A percentile compares a stretch with the other conserved stretches of the same genome.
Conservation (phyloP, 2,797 vertebrate species). For the Sus cebifrons region DNA sequence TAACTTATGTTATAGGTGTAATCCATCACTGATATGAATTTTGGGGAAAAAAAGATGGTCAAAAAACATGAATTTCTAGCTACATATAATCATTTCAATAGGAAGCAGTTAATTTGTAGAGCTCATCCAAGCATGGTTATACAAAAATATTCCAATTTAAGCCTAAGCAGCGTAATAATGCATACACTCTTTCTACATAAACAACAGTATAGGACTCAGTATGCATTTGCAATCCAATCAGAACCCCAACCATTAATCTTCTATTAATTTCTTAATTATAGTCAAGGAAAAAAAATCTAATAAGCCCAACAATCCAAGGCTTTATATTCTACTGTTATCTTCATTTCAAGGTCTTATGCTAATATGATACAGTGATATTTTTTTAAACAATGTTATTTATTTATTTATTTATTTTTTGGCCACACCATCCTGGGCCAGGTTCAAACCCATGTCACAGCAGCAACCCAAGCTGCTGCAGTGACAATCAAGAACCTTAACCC, state of each 20-base stretch:
- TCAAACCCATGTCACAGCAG: no score
- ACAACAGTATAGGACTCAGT: not conserved
- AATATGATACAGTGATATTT: not conserved
- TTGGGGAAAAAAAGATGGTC: not conserved
- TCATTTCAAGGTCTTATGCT: conserved; percentile 40
- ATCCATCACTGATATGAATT: not conserved
- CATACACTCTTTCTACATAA: conserved; percentile 14
- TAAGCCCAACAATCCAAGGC: not conserved
- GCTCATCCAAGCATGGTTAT: not conserved
- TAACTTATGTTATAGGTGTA: conserved; percentile 33
- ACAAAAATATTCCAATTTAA: conserved; percentile 37
- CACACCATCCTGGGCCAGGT: no score
- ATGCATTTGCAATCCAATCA: conserved; percentile 34
- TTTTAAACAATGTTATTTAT: no score
- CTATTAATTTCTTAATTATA: not conserved
- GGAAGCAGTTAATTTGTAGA: conserved; percentile 28
- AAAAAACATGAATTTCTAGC: conserved; percentile 38
- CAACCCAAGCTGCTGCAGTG: no score
- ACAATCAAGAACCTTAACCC: no score
- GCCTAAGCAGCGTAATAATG: not conserved
- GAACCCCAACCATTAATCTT: conserved; percentile 11
- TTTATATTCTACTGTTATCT: conserved; percentile 32
- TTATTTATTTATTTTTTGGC: no score
- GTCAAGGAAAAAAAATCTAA: not conserved
- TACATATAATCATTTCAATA: conserved; percentile 47